Conservation (phyloP, 2,113 vertebrate species). For the Zootoca vivipara region DNA sequence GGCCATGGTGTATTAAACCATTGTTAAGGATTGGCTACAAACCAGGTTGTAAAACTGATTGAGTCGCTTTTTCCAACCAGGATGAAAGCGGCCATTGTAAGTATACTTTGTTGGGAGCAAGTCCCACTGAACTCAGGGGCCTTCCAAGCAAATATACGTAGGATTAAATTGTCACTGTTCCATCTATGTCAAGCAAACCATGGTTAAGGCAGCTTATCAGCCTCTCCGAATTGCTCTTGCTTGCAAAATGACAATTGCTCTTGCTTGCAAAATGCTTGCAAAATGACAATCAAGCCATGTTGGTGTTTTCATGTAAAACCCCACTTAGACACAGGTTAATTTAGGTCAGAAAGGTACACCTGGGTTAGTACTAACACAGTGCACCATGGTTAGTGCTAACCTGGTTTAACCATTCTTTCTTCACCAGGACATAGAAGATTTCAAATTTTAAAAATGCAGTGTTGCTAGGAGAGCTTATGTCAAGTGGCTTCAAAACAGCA, state of each 20-base stretch:
- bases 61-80: too few relatives aligned
- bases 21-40: background rate
- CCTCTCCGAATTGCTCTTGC: background rate
- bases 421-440: background rate
- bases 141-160: background rate
- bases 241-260: background rate
- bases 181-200: background rate
- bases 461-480: slow-evolving; percentile 7
- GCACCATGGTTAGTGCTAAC: background rate
- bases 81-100: background rate
- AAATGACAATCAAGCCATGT: background rate
- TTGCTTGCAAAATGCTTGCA: background rate
- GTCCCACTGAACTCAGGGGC: background rate
- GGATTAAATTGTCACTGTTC: background rate
- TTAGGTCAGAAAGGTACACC: background rate
- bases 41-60: background rate
- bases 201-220: background rate
- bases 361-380: background rate
- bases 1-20: background rate
- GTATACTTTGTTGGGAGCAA: background rate
- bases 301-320: background rate
- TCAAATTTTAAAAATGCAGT: background rate
- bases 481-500: background rate
- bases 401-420: background rate
- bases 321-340: background rate